Base-by-base conservation (phyloP, 2,113 vertebrate species). In the Thalassarche chlororhynchos region DNA sequence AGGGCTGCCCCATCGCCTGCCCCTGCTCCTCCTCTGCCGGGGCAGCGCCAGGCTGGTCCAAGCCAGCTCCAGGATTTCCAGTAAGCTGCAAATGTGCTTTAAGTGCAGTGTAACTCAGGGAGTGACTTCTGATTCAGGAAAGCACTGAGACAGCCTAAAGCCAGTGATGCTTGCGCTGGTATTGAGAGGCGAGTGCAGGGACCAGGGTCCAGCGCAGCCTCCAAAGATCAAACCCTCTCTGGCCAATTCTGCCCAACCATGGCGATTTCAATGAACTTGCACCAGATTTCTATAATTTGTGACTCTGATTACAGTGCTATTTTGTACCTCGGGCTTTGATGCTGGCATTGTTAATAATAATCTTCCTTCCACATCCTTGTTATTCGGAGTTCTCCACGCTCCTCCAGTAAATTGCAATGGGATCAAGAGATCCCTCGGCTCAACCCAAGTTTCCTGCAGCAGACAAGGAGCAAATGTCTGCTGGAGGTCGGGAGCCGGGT, bases 91-190 rank as follows among this genome's bases (percentile, higher is more conserved):
- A 84, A 46, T 8, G 17, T 44, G 62, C 62, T 83, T 64, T 40
- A 61, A 62, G 42, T 51, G 47, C n/a, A 25, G n/a, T 3, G 47
- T 55, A 81, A 89, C 62, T 38, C 49, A 14, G 64, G 51, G 89
- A 70, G 46, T n/a, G 46, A 62, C n/a, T 42, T 58, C 5, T 12
- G 42, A 31, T 71, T 81, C 36, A 9, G 65, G 51, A 49, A 51
- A 74, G 68, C 25, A 44, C 26, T 2, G 23, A 40, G 34, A 17
- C 25, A 82, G 24, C 42, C 47, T 78, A 60, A 70, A 87, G 51
- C 42, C 46, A 21, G 29, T 8, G 38, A 24, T 62, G 57, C 17
- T 61, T 3, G 0, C 1, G 3, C 26, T 2, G 2, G 23, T 31
- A 9, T 2, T 9, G 20, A 24, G 64, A 71, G 32, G 55, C 0